phyloP scores from a whole-genome alignment of 2,797 vertebrate species.

The Sparidentex hasta region DNA sequence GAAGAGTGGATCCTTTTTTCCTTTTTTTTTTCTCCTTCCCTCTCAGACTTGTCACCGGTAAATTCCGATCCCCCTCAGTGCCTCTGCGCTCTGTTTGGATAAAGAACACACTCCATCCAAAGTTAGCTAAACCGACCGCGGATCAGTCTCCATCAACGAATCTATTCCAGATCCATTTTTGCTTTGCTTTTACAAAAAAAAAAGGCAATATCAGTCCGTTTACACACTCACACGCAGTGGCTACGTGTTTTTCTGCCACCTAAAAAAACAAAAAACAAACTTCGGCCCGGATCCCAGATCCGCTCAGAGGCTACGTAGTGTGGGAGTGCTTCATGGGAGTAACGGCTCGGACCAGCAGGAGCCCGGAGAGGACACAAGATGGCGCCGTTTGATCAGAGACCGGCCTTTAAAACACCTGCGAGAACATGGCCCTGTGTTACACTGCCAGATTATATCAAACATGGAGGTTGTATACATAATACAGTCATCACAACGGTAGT shows the following conservation, averaged over 20 bases:
- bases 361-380: slow-evolving; percentile 48
- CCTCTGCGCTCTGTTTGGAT: slow-evolving; percentile 53
- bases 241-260: slow-evolving; percentile 52
- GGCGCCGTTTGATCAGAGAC: slow-evolving; percentile 45
- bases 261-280: slow-evolving; percentile 52
- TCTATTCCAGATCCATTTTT: not conserved
- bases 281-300: slow-evolving; percentile 67
- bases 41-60: slow-evolving; percentile 77
- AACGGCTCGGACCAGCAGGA: slow-evolving; percentile 1
- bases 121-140: slow-evolving; percentile 25
- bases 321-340: slow-evolving; percentile 70
- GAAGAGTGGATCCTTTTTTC: slow-evolving; percentile 33
- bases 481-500: no score
- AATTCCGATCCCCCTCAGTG: slow-evolving; percentile 75
- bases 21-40: slow-evolving; percentile 2
- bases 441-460: no score
- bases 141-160: not conserved
- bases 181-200: not conserved
- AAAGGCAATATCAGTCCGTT: slow-evolving; percentile 4
- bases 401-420: no score
- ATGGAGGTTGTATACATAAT: no score
- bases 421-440: no score
- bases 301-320: slow-evolving; percentile 71
- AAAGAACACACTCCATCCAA: slow-evolving; percentile 50
- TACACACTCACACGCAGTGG: slow-evolving; percentile 50